Base-by-base conservation (phyloP, 1,140 invertebrate species). In the Matsumurasca onukii region DNA sequence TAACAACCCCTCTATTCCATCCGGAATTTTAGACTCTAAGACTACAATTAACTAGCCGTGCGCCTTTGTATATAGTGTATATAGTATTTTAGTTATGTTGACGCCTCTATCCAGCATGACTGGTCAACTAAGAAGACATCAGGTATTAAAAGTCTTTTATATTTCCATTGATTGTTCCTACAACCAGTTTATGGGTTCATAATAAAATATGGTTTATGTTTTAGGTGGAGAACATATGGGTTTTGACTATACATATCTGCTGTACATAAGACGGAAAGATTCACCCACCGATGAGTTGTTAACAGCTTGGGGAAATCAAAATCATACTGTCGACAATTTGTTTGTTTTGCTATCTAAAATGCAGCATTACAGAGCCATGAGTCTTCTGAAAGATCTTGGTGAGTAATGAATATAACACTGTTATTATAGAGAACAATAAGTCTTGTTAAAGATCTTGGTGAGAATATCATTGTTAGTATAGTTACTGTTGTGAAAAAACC, bases 201-300 rank as follows among this genome's bases (percentile, higher is more conserved):
- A 12, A 12, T 52, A 52, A 52, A 52, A 13, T 52, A 15, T 15
- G 20, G 20, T 24, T 5, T 52, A 52, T 52, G 49, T 69, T 71
- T 24, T 67, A 85, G 83, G 83, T 70, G 82, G 83, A 25, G 71
- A 71, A 24, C 78, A 81, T 69, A 85, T 86, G 83, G 72, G 77
- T 17, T 84, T 84, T 67, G 80, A 80, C 67, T 72, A 76, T 12
- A 75, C 72, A 27, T 82, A 80, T 5, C 78, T 89, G 49, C 79
- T 82, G 51, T 78, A 76, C 72, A 78, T 88, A 49, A 76, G 79
- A 31, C 71, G 81, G 49, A 77, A 85, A 30, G 80, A 81, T 30
- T 91, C 92, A 69, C 91, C 92, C 0, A 87, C 90, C 0, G 85
- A 90, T 73, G 84, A 89, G 73, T 81, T 97, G 2, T 80, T 97